A percentile compares a stretch with the other conserved stretches of the same genome.
Evolutionary conservation across 2,888 invertebrate genomes (phyloP).

Genomic region (Caenorhabditis sinica): DNA sequence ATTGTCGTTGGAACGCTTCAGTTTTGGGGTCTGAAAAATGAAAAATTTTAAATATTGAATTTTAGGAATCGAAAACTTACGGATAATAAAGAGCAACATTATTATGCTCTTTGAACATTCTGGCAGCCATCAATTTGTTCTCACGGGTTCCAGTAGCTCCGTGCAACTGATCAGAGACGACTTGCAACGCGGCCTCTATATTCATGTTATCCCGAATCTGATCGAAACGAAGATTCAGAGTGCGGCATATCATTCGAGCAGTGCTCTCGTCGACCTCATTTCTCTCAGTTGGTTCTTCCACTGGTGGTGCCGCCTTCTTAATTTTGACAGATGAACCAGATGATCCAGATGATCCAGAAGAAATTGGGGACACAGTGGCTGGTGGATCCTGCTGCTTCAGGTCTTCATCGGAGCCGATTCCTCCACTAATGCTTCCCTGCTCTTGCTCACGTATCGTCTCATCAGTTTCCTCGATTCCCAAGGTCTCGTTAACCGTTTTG

Average conservation of each 20-base stretch:
- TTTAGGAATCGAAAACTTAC: slow-evolving; percentile 1
- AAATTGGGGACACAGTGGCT: no score
- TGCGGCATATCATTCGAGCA: slow-evolving; percentile 16
- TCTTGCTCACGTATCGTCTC: no score
- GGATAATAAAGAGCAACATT: slow-evolving; percentile 25
- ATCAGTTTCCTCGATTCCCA: not conserved
- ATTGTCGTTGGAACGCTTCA: no score
- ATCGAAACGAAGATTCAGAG: slow-evolving; percentile 10
- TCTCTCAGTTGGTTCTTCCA: not conserved
- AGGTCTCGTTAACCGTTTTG: not conserved
- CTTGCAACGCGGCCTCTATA: slow-evolving; percentile 19
- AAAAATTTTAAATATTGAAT: no score
- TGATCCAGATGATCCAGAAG: no score
- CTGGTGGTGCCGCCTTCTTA: not conserved
- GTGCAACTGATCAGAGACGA: not conserved
- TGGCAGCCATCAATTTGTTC: slow-evolving; percentile 17
- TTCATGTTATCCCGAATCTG: slow-evolving; percentile 21
- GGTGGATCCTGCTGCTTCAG: no score
- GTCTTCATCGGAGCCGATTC: no score
- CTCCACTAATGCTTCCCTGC: no score
- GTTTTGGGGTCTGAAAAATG: no score
- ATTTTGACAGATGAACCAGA: not conserved
- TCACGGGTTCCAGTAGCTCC: not conserved
- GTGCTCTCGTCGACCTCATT: slow-evolving; percentile 2
- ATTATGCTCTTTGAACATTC: slow-evolving; percentile 14